A percentile compares a stretch with the other conserved stretches of the same genome.
phyloP scores from a whole-genome alignment of 2,113 vertebrate species.

The Nansenia antarctica region DNA sequence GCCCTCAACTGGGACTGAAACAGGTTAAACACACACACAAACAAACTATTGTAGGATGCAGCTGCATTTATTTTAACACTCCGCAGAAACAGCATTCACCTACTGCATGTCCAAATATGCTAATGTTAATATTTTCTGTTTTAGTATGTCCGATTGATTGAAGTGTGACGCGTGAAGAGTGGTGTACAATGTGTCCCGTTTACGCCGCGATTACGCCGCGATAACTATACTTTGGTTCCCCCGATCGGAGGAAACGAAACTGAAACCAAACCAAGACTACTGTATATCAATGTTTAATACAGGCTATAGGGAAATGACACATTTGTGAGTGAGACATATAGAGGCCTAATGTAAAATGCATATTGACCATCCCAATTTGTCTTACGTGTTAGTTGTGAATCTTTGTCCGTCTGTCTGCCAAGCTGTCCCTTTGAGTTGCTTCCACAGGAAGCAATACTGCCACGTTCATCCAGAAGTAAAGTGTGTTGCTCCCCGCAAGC shows the following conservation, averaged over 20 bases:
- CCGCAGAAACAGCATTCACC: neutral
- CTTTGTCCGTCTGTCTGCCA: slow-evolving; percentile 42
- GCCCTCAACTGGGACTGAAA: slow-evolving; percentile 47
- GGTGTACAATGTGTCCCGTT: neutral
- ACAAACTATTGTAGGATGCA: neutral
- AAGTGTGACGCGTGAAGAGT: neutral
- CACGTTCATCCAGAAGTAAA: slow-evolving; percentile 55
- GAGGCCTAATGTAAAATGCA: too few relatives aligned
- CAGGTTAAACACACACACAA: neutral
- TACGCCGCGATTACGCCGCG: neutral
- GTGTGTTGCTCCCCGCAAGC: slow-evolving; percentile 63
- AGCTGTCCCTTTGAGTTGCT: slow-evolving; percentile 64
- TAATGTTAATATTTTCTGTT: neutral
- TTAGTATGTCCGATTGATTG: too few relatives aligned
- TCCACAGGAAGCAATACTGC: slow-evolving; percentile 61
- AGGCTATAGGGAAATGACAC: neutral
- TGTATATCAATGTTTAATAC: neutral
- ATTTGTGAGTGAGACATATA: neutral
- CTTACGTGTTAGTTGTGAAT: slow-evolving; percentile 42
- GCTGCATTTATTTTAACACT: neutral
- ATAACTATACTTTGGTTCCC: slow-evolving; percentile 29
- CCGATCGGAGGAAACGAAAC: slow-evolving; percentile 56
- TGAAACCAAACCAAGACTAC: slow-evolving; percentile 28
- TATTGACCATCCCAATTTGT: neutral
- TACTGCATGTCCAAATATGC: neutral